Evolutionary conservation across 2,888 invertebrate genomes (phyloP).

Genomic region (Eucriotettix oculatus): DNA sequence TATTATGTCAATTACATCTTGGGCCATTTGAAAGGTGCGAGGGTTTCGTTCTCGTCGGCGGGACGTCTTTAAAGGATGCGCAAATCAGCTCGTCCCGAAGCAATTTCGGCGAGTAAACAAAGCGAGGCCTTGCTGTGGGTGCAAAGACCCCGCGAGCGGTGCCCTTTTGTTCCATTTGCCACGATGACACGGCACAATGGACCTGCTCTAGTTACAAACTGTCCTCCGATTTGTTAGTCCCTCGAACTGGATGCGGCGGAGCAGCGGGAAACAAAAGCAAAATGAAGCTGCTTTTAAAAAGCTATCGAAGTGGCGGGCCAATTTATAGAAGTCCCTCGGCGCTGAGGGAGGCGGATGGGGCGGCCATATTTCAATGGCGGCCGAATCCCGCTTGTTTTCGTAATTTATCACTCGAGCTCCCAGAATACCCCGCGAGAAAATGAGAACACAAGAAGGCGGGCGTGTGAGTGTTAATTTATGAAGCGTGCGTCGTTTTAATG

Average conservation of each 20-base stretch:
- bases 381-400: conserved; percentile 5
- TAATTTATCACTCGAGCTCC: conserved; percentile 6
- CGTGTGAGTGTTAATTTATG: conserved; percentile 1
- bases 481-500: neutral
- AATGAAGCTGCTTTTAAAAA: neutral
- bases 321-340: neutral
- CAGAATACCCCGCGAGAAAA: conserved; percentile 6
- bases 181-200: neutral
- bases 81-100: too few relatives aligned
- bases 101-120: too few relatives aligned
- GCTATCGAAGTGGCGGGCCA: neutral
- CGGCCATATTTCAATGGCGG: conserved; percentile 1
- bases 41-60: too few relatives aligned
- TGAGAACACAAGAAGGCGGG: conserved; percentile 5
- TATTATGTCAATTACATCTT: too few relatives aligned
- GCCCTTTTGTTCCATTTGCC: neutral
- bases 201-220: neutral
- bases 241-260: neutral
- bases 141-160: neutral
- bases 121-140: too few relatives aligned
- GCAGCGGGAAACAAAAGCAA: neutral
- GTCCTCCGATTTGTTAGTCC: neutral
- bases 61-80: too few relatives aligned
- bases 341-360: neutral
- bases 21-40: too few relatives aligned